Conservation (phyloP, 2,113 vertebrate genomes). For the Melanerpes formicivorus region DNA sequence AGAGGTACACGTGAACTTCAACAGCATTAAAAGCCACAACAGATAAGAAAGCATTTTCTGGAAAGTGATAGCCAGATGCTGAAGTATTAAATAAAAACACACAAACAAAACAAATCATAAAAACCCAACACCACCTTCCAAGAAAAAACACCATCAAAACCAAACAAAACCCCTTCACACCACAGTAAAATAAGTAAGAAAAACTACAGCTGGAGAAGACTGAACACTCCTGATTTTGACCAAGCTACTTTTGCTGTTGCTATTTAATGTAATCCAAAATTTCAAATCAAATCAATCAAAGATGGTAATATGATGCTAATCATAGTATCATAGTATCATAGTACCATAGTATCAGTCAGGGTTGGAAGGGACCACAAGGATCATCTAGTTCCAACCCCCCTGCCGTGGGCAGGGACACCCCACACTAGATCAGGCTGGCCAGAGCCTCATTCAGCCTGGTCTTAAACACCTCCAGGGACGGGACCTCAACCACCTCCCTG, state of each 20-base stretch:
- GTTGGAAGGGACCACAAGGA: too few relatives aligned
- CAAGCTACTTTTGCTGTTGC: background rate
- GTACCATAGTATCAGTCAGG: too few relatives aligned
- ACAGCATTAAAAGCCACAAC: background rate
- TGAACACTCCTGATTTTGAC: background rate
- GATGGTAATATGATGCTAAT: background rate
- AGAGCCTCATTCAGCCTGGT: too few relatives aligned
- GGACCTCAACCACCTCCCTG: too few relatives aligned
- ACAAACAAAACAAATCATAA: background rate
- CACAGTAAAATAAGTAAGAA: background rate
- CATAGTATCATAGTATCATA: too few relatives aligned
- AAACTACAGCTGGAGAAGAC: background rate
- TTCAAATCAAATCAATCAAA: background rate
- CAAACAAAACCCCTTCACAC: too few relatives aligned
- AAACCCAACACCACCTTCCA: too few relatives aligned
- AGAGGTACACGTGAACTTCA: background rate
- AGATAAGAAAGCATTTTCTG: background rate
- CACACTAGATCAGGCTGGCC: too few relatives aligned
- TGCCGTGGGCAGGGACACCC: too few relatives aligned
- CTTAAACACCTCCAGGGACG: too few relatives aligned
- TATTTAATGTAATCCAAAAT: background rate
- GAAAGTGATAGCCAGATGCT: background rate
- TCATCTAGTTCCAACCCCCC: too few relatives aligned
- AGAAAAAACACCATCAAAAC: too few relatives aligned
- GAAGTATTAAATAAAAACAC: accelerated